Percentiles rank a stretch among this genome's conserved stretches.
phyloP scores from a whole-genome alignment of 2,888 invertebrate genomes.

The Trypoxylon attenuatum region DNA sequence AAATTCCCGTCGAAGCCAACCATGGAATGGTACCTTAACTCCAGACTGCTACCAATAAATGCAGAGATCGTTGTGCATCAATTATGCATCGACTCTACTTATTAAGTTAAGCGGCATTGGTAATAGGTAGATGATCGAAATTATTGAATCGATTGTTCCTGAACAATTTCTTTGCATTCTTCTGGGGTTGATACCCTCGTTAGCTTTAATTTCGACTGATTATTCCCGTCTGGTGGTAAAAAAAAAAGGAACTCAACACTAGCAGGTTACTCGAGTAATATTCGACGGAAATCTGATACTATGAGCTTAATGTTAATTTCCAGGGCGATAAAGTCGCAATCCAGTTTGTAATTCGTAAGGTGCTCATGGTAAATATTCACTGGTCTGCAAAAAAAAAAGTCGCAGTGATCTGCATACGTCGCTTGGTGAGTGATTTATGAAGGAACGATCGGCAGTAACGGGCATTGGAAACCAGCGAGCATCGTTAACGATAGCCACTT shows the following conservation, averaged over 20 bases:
- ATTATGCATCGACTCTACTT: neutral
- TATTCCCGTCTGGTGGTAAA: too few relatives aligned
- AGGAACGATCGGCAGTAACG: conserved; percentile 20
- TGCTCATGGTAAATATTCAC: conserved; percentile 18
- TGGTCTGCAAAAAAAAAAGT: conserved; percentile 33
- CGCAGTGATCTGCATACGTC: conserved; percentile 46
- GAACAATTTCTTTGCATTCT: too few relatives aligned
- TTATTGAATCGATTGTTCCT: neutral
- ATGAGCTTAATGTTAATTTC: conserved; percentile 26
- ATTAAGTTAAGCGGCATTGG: neutral
- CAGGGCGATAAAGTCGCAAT: neutral
- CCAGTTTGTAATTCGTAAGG: conserved; percentile 1
- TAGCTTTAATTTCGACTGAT: too few relatives aligned
- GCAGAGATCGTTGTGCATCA: neutral
- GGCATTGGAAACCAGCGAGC: conserved; percentile 2
- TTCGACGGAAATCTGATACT: too few relatives aligned
- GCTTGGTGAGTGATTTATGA: conserved; percentile 44
- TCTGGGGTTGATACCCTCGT: too few relatives aligned
- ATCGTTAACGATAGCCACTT: conserved; percentile 48
- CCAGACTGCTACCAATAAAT: too few relatives aligned
- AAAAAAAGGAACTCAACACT: too few relatives aligned
- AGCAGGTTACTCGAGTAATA: too few relatives aligned
- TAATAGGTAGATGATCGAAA: neutral
- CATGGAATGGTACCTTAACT: too few relatives aligned
- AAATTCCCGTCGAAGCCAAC: neutral